A percentile compares a stretch with the other conserved stretches of the same genome.
phyloP scores from a whole-genome alignment of 2,888 invertebrate species.

The Penaeus monodon region DNA sequence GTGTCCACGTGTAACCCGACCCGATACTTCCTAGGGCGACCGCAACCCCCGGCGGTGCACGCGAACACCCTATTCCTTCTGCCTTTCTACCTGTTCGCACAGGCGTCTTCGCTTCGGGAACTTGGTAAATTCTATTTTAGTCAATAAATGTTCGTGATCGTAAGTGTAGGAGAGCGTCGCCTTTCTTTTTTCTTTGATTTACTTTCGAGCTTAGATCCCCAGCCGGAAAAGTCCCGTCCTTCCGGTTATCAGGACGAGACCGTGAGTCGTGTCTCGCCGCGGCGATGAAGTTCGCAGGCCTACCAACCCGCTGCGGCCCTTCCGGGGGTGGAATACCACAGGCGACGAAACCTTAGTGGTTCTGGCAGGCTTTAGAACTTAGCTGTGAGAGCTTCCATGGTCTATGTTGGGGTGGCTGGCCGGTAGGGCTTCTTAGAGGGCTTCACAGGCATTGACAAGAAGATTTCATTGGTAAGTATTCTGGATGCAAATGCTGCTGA shows the following conservation, averaged over 20 bases:
- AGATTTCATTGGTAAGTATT: conserved; percentile 38
- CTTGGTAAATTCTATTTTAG: too few species aligned
- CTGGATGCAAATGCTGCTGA: conserved; percentile 29
- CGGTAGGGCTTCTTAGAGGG: conserved; percentile 33
- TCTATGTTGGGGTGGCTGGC: conserved; percentile 25
- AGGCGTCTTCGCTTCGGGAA: too few species aligned
- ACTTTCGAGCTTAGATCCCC: too few species aligned
- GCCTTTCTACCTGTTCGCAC: too few species aligned
- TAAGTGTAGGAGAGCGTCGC: too few species aligned
- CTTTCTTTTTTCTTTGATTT: too few species aligned
- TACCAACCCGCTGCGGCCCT: neutral
- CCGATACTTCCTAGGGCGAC: too few species aligned
- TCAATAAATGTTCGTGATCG: too few species aligned
- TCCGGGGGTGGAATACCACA: conserved; percentile 12
- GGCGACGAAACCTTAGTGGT: conserved; percentile 18
- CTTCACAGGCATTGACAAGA: conserved; percentile 33
- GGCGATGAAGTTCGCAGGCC: neutral
- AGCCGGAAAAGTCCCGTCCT: too few species aligned
- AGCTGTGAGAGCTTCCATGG: conserved; percentile 21
- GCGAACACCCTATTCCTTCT: too few species aligned
- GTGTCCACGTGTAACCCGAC: too few species aligned
- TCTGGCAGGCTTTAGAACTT: conserved; percentile 24
- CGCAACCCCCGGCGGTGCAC: too few species aligned
- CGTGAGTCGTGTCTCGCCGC: neutral
- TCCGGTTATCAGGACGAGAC: neutral